phyloP scores from a whole-genome alignment of 2,797 vertebrate genomes.

The Adrianichthys oophorus region DNA sequence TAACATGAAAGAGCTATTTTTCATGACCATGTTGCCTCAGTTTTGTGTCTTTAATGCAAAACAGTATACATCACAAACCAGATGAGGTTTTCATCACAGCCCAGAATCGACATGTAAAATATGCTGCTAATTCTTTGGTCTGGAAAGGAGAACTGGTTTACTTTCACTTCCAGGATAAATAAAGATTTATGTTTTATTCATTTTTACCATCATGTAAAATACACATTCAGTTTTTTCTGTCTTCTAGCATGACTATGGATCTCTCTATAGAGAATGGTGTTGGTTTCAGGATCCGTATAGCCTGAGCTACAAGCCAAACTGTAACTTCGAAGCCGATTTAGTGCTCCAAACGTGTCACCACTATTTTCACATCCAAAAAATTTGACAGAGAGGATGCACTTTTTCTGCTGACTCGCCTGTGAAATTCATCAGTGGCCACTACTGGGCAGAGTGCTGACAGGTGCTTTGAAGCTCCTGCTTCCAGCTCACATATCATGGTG shows the following conservation, averaged over 20 bases:
- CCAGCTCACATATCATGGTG: conserved; percentile 64
- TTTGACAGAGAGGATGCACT: conserved; percentile 13
- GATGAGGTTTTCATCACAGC: conserved; percentile 28
- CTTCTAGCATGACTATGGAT: conserved; percentile 10
- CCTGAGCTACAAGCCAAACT: conserved; percentile 7
- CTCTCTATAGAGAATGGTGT: too few relatives aligned
- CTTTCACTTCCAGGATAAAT: conserved; percentile 21
- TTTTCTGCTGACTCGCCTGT: conserved; percentile 42
- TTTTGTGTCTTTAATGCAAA: background rate
- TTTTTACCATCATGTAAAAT: conserved; percentile 30
- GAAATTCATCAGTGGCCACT: conserved; percentile 45
- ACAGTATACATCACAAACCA: conserved; percentile 28
- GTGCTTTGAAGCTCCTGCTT: conserved; percentile 31
- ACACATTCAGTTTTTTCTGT: conserved; percentile 10
- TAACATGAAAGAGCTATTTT: too few relatives aligned
- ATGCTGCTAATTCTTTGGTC: too few relatives aligned
- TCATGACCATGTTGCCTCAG: too few relatives aligned
- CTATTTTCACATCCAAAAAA: conserved; percentile 28
- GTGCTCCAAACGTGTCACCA: conserved; percentile 20
- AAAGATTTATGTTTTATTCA: conserved; percentile 48
- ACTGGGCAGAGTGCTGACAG: conserved; percentile 40
- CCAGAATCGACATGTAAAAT: conserved; percentile 13
- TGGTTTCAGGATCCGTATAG: too few relatives aligned
- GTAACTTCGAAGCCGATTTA: conserved; percentile 8
- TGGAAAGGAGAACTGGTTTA: too few relatives aligned